phyloP scores from a whole-genome alignment of 2,888 invertebrate species.

The Drosophila nr. fundita region DNA sequence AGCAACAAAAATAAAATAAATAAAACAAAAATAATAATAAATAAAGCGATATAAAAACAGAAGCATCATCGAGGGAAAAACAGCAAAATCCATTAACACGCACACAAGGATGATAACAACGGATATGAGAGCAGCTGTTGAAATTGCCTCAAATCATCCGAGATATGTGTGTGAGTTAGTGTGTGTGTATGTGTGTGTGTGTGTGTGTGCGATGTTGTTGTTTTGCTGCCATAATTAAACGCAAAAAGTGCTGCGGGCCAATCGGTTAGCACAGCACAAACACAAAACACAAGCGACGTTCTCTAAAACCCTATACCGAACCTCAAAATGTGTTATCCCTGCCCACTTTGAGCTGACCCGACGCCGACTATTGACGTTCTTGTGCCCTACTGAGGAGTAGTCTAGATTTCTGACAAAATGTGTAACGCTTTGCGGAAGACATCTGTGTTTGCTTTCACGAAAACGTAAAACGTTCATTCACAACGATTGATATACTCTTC shows the following conservation, averaged over 20 bases:
- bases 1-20: constrained; percentile 18
- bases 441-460: not conserved
- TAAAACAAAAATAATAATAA: constrained; percentile 7
- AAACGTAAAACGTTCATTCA: not conserved
- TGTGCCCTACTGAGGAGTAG: not conserved
- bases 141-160: constrained; percentile 21
- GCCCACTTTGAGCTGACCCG: constrained; percentile 17
- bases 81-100: constrained; percentile 70
- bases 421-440: not conserved
- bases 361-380: not conserved
- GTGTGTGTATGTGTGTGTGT: constrained; percentile 14
- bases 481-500: not conserved
- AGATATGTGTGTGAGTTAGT: not conserved
- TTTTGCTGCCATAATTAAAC: constrained; percentile 63
- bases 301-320: not conserved
- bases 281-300: constrained; percentile 30
- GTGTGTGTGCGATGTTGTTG: constrained; percentile 41
- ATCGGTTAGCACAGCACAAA: constrained; percentile 36
- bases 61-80: constrained; percentile 28
- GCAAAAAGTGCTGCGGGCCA: constrained; percentile 56
- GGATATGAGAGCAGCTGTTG: constrained; percentile 42
- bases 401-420: not conserved
- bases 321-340: not conserved
- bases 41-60: constrained; percentile 4
- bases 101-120: constrained; percentile 30